Evolutionary conservation across 2,888 invertebrate genomes (phyloP).

Genomic region (Melinaea menophilus): DNA sequence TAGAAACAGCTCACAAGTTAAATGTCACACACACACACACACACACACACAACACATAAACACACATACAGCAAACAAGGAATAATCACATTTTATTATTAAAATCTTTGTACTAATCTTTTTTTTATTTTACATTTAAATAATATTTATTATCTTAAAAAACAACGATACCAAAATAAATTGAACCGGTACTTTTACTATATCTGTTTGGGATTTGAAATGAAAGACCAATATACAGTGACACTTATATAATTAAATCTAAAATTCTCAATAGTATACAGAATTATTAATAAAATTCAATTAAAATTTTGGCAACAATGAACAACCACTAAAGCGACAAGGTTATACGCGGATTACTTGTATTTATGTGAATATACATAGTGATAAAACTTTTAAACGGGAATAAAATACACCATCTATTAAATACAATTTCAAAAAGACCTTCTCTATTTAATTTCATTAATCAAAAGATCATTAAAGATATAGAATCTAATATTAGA

Average conservation of each 20-base stretch:
- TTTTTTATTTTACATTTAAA: too few species aligned
- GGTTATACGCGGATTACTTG: not conserved
- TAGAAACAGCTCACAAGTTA: too few species aligned
- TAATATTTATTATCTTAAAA: too few species aligned
- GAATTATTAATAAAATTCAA: constrained; percentile 7
- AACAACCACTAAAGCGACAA: constrained; percentile 8
- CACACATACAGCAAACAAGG: too few species aligned
- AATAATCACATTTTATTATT: too few species aligned
- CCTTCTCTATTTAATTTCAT: too few species aligned
- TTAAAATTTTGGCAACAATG: constrained; percentile 28
- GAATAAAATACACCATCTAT: not conserved
- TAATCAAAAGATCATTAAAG: not conserved
- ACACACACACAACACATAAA: too few species aligned
- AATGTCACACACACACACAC: too few species aligned
- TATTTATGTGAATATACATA: not conserved
- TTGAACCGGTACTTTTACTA: too few species aligned
- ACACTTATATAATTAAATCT: constrained; percentile 19
- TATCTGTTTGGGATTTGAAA: not conserved
- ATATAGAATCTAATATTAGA: not conserved
- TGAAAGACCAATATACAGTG: constrained; percentile 9
- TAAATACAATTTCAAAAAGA: not conserved
- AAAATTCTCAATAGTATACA: constrained; percentile 19
- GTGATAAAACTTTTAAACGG: not conserved
- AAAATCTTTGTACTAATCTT: too few species aligned
- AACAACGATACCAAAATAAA: too few species aligned